Evolutionary conservation across 2,888 invertebrate species (phyloP), one percentile per base, ranked within the genome.

Genomic region (Ethmia dodecea): DNA sequence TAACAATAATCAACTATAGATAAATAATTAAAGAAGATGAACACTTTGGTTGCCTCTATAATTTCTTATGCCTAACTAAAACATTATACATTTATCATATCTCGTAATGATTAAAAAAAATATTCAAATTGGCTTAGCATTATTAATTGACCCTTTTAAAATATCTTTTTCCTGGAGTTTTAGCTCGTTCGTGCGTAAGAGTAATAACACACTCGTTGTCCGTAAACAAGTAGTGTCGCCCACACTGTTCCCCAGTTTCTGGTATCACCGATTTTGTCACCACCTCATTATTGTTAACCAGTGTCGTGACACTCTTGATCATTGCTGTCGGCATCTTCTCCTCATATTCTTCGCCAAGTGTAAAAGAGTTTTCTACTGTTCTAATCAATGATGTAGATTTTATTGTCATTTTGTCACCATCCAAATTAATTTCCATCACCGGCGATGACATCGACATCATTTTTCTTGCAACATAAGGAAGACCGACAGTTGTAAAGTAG

Each of bases 401-500:
- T 14, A 91, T 87, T 0, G 76, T 83, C 89, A 90, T 91, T 29
- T 67, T 68, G 2, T 89, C 89, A 33, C 78, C 86, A 27, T 89
- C 87, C 28, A 77, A 47, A 11, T 63, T 60, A 14, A 92, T 89
- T 66, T 90, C 89, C 76, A 92, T 73, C 2, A 81, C 56, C 3
- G 91, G 91, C 38, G 87, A 89, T 25, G 90, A 84, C 56, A 88
- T 68, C 12, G 75, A 55, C 88, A 91, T 90, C 88, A 91, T 89
- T 76, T 90, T 90, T 40, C 91, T 78, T 0, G 88, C 88, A 58
- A 92, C 75, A 45, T 80, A 91, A 25, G 91, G 91, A 1, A 92
- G 89, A 45, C 91, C 91, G 2, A 40, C 40, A 6, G 40, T 34
- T 4, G 24, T 27, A 16, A 40, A 40, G n/a, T 90, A 40, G 3